phyloP scores from a whole-genome alignment of 2,888 invertebrate genomes.

The Platycnemis pennipes region DNA sequence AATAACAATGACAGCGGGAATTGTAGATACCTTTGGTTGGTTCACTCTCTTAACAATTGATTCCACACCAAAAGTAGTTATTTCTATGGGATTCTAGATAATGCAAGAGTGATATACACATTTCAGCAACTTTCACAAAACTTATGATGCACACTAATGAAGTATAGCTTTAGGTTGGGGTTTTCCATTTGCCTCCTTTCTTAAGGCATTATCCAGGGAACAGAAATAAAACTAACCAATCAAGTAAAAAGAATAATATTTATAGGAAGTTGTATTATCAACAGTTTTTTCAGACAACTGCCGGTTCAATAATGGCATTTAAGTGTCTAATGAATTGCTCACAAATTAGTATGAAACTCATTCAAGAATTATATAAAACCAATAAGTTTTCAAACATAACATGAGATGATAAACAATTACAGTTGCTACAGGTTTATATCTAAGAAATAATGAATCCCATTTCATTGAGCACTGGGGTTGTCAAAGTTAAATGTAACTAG shows the following conservation, averaged over 20 bases:
- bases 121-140: too few species aligned
- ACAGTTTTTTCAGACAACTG: conserved; percentile 14
- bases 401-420: background rate
- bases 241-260: conserved; percentile 63
- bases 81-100: too few species aligned
- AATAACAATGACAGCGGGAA: too few species aligned
- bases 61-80: too few species aligned
- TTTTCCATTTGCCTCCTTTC: too few species aligned
- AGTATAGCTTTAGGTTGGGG: too few species aligned
- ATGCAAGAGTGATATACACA: too few species aligned
- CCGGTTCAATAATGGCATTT: background rate
- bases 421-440: background rate
- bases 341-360: background rate
- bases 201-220: too few species aligned
- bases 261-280: conserved; percentile 61
- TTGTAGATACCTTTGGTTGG: too few species aligned
- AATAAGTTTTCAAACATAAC: conserved; percentile 26
- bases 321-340: background rate
- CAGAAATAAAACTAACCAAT: conserved; percentile 44
- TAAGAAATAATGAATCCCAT: conserved; percentile 41
- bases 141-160: too few species aligned
- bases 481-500: conserved; percentile 46
- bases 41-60: too few species aligned
- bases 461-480: conserved; percentile 57
- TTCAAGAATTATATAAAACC: conserved; percentile 3